A percentile compares a stretch with the other conserved stretches of the same genome.
These are phyloP conservation scores for Ichneumon xanthorius DNA, from an alignment of 2,888 invertebrate genomes.

Conservation along the genomic window DNA sequence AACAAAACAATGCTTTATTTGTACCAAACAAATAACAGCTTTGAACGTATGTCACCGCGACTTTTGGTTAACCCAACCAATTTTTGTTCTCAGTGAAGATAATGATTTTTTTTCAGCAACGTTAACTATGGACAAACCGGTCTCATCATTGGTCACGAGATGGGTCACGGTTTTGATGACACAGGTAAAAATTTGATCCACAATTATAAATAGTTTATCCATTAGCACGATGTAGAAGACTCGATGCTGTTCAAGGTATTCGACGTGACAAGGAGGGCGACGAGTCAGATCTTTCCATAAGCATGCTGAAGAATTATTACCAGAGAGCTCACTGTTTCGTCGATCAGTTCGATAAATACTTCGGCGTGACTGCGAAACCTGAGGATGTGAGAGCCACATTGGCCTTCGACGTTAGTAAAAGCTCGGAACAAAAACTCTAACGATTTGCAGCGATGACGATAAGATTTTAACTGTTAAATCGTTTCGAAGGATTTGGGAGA, in stretches of 20 bases:
- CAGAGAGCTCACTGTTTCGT: conserved; percentile 64
- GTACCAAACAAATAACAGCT: too few relatives aligned
- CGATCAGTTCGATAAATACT: conserved; percentile 62
- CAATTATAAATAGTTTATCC: not conserved
- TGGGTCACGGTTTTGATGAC: conserved; percentile 68
- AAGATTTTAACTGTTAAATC: not conserved
- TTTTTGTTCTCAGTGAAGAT: too few relatives aligned
- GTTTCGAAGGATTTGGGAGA: not conserved
- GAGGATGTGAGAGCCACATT: not conserved
- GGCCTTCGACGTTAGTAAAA: not conserved
- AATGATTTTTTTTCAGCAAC: conserved; percentile 40
- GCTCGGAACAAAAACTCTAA: not conserved
- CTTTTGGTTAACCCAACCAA: too few relatives aligned
- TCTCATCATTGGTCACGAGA: conserved; percentile 66
- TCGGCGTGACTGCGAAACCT: not conserved
- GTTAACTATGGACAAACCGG: conserved; percentile 67
- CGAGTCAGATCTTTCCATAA: conserved; percentile 37
- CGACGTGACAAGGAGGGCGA: conserved; percentile 42
- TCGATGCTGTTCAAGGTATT: not conserved
- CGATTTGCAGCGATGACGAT: not conserved
- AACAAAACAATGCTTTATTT: too few relatives aligned
- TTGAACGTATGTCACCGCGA: too few relatives aligned
- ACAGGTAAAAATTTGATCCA: conserved; percentile 26
- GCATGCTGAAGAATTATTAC: conserved; percentile 54
- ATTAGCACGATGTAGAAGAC: not conserved